Base-by-base conservation (phyloP, 2,797 vertebrate species). In the Menidia menidia region DNA sequence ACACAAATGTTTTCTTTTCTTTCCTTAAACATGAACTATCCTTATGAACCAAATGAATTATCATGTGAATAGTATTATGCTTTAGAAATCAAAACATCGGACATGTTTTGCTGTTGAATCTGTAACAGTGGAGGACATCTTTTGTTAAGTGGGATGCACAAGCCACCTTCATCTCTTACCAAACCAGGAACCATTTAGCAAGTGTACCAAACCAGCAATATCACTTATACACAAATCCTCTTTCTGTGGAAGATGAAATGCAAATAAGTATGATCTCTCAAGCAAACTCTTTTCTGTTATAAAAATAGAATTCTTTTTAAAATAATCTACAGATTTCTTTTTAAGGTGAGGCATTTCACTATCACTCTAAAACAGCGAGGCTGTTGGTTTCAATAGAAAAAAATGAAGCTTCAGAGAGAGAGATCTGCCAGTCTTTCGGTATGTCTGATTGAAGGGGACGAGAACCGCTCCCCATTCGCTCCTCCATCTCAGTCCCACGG, bases 271-370 rank as follows among this genome's bases (percentile, higher is more conserved):
- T 90, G 92, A 93, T 86, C 87, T 89, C 87, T 89, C 92, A 93
- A 93, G 92, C 92, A 92, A 94, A 92, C 88, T 88, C 84, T 89
- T 91, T 88, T 93, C 89, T 80, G 83, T 93, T 95, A 95, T 88
- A 95, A 95, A 95, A 95, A 95, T 95, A 95, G 78, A 95, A 85
- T 93, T 93, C 81, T 92, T 92, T 92, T 94, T 92, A 92, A 94
- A 94, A 93, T 94, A 94, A 94, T 94, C 94, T 94, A 95, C 94
- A 94, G 90, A 92, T 94, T 93, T 90, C 81, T 91, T 93, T 91
- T 92, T 90, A 93, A 94, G 92, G 92, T 94, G 93, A 94, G 93
- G 92, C 91, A 90, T 93, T 90, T 92, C 84, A 91, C 91, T 92
- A 93, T 89, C 90, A 89, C 90, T 88, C 91, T 91, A 93, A 90